These are phyloP conservation scores for Elymnias hypermnestra DNA, from an alignment of 1,140 invertebrate genomes.

Conservation along the genomic window DNA sequence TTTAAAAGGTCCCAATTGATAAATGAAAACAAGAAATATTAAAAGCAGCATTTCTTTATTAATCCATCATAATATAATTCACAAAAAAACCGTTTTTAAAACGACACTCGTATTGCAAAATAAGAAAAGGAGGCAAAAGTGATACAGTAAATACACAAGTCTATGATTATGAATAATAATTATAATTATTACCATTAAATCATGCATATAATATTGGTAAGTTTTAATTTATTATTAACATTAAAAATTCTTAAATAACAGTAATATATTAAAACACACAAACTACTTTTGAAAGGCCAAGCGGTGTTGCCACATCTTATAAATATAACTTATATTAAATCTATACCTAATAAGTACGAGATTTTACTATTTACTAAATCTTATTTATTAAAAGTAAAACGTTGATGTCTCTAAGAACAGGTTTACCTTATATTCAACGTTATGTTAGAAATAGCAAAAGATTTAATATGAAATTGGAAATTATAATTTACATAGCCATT, in stretches of 20 bases:
- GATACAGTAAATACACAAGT: conserved; percentile 56
- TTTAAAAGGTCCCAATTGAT: too few relatives aligned
- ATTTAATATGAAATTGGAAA: conserved; percentile 29
- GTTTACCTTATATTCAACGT: conserved; percentile 1
- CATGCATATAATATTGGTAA: conserved; percentile 49
- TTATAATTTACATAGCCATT: conserved; percentile 42
- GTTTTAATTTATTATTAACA: conserved; percentile 39
- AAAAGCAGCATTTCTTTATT: conserved; percentile 58
- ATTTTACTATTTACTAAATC: conserved; percentile 33
- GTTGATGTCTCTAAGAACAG: conserved; percentile 11
- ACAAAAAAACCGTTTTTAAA: conserved; percentile 72
- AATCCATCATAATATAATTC: conserved; percentile 65
- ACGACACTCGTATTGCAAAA: conserved; percentile 73
- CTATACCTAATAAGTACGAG: conserved; percentile 40
- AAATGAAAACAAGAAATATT: conserved; percentile 31
- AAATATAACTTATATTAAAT: conserved; percentile 30
- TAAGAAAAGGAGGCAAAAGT: conserved; percentile 64
- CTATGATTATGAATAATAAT: conserved; percentile 38
- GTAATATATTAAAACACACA: conserved; percentile 59
- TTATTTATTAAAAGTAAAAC: not conserved
- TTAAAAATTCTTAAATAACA: conserved; percentile 42
- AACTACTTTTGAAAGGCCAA: conserved; percentile 73
- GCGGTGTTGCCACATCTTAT: conserved; percentile 71
- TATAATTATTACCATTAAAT: conserved; percentile 35
- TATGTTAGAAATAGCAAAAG: too few relatives aligned